These are phyloP conservation scores for Puntigrus tetrazona DNA, from an alignment of 2,113 vertebrate species.

Conservation along the genomic window DNA sequence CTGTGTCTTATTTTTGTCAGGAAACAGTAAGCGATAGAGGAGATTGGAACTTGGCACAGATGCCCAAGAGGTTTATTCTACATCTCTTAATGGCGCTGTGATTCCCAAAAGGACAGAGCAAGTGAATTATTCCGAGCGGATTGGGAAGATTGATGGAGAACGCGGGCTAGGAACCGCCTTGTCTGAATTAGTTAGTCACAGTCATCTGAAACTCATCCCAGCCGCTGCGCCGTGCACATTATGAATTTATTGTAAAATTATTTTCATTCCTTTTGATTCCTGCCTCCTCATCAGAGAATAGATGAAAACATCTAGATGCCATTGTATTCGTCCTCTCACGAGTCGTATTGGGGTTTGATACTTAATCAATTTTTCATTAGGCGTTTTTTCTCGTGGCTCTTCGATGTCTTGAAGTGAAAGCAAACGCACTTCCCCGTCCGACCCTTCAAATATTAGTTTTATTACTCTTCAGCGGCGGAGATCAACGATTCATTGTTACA, in stretches of 20 bases:
- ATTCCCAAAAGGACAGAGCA: slow-evolving; percentile 48
- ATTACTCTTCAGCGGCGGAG: background rate
- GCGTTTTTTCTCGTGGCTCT: slow-evolving; percentile 22
- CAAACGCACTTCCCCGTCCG: slow-evolving; percentile 1
- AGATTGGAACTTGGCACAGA: slow-evolving; percentile 29
- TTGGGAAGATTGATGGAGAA: slow-evolving; percentile 64
- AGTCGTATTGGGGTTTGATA: slow-evolving; percentile 40
- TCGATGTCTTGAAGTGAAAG: slow-evolving; percentile 18
- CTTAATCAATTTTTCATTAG: slow-evolving; percentile 42
- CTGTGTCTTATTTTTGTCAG: slow-evolving; percentile 26
- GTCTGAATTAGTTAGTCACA: slow-evolving; percentile 64
- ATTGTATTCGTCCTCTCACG: slow-evolving; percentile 26
- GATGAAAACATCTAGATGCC: background rate
- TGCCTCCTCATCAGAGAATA: background rate
- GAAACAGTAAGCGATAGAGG: slow-evolving; percentile 28
- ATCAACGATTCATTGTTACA: background rate
- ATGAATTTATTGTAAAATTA: background rate
- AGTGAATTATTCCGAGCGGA: slow-evolving; percentile 60
- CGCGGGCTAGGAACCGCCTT: slow-evolving; percentile 60
- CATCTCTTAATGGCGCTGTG: slow-evolving; percentile 56
- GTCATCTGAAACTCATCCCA: slow-evolving; percentile 59
- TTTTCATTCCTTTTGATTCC: slow-evolving; percentile 9
- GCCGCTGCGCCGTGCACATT: slow-evolving; percentile 35
- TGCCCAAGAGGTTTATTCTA: slow-evolving; percentile 21
- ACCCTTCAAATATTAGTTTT: background rate